Conservation (phyloP, 2,113 vertebrate species). For the Neopipo cinnamomea region DNA sequence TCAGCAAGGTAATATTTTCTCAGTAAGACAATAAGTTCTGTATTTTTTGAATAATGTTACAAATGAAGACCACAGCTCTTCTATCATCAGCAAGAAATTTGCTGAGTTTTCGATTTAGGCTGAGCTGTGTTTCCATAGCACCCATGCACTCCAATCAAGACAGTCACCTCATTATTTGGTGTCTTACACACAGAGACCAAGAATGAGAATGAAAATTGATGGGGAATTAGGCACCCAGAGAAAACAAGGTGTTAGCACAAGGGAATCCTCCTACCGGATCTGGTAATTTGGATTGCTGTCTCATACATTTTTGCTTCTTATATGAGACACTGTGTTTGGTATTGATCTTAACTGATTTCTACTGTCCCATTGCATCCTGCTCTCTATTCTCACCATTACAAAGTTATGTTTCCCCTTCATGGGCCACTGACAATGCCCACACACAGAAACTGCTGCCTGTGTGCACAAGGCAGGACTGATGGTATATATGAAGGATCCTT, state of each 20-base stretch:
- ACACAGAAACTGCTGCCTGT: not conserved
- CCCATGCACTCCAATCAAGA: not conserved
- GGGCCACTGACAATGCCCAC: not conserved
- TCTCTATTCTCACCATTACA: not conserved
- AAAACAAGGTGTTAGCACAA: not conserved
- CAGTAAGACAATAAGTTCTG: not conserved
- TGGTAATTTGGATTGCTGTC: not conserved
- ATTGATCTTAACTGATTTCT: not conserved
- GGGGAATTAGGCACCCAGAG: not conserved
- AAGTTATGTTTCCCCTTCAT: fast-evolving
- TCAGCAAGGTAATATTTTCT: not conserved
- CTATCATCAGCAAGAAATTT: not conserved
- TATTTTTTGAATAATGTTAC: not conserved
- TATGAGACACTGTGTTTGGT: not conserved
- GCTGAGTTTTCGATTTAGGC: not conserved
- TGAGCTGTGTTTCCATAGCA: not conserved
- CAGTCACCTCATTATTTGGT: not conserved
- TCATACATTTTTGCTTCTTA: not conserved
- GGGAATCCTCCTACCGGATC: not conserved
- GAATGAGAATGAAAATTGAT: not conserved
- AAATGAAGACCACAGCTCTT: not conserved
- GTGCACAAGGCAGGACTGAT: not conserved
- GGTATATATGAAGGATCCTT: not conserved
- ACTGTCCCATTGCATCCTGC: not conserved
- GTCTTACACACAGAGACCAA: not conserved